phyloP scores from a whole-genome alignment of 2,113 vertebrate species.

The Uria lomvia region DNA sequence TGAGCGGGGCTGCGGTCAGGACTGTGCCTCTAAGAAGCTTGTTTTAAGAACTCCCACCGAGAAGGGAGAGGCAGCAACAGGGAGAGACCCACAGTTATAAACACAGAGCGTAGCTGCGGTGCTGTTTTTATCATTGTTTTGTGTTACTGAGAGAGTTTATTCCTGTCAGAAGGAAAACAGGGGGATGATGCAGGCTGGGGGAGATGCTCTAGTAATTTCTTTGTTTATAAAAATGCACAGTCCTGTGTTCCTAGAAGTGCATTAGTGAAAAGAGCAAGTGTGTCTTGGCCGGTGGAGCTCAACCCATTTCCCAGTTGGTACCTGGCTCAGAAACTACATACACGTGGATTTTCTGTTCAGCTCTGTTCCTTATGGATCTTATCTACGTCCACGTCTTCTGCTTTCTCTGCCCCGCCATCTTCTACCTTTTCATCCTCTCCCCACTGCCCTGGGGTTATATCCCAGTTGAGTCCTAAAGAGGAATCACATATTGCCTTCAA shows the following conservation, averaged over 20 bases:
- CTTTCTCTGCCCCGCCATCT: background rate
- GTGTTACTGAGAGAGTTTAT: background rate
- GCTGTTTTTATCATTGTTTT: background rate
- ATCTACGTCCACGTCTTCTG: background rate
- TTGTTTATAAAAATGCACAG: background rate
- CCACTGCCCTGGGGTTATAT: background rate
- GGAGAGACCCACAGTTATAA: background rate
- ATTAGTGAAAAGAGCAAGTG: background rate
- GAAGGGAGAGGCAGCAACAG: background rate
- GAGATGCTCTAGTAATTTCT: background rate
- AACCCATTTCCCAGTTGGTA: background rate
- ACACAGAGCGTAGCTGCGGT: fast-evolving
- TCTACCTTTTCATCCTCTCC: background rate
- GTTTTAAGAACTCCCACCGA: background rate
- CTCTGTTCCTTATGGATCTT: background rate
- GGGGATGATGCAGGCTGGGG: background rate
- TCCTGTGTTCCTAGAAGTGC: background rate
- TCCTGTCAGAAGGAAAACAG: background rate
- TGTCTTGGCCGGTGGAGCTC: background rate
- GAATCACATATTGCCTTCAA: background rate
- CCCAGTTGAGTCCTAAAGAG: background rate
- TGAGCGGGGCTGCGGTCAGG: background rate
- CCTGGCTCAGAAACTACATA: background rate
- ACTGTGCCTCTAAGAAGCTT: background rate
- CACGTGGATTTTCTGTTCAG: background rate